Percentiles rank a stretch among this genome's conserved stretches.
These are phyloP conservation scores for Morphnarchus princeps DNA, from an alignment of 2,113 vertebrate genomes.

Conservation along the genomic window DNA sequence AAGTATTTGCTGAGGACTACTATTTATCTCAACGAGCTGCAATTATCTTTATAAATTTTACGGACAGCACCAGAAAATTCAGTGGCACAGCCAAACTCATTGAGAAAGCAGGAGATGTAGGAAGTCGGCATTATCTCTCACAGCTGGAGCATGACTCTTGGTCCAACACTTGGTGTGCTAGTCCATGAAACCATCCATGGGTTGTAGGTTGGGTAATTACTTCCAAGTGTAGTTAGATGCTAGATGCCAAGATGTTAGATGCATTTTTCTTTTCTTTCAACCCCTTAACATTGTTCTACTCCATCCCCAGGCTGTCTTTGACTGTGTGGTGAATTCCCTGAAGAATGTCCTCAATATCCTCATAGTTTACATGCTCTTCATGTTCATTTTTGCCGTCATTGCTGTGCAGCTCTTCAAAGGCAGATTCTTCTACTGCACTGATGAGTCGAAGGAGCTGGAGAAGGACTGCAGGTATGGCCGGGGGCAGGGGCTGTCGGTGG, in stretches of 20 bases:
- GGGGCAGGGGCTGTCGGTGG: not conserved
- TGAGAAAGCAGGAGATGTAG: not conserved
- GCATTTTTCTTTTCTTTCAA: not conserved
- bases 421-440: slow-evolving; percentile 96
- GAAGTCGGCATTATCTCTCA: not conserved
- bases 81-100: not conserved
- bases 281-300: not conserved
- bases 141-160: not conserved
- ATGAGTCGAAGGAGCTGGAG: slow-evolving; percentile 92
- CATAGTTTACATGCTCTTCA: slow-evolving; percentile 97
- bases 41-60: not conserved
- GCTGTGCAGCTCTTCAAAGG: slow-evolving; percentile 98
- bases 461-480: slow-evolving; percentile 89
- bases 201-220: not conserved
- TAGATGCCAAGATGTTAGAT: not conserved
- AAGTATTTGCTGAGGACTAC: not conserved
- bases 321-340: slow-evolving; percentile 96
- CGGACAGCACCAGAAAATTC: not conserved
- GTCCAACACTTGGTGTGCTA: not conserved
- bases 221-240: no score
- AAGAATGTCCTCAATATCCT: slow-evolving; percentile 98
- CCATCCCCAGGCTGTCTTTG: slow-evolving; percentile 89
- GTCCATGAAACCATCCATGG: not conserved
- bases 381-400: slow-evolving; percentile 98
- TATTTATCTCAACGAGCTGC: not conserved